A percentile compares a stretch with the other conserved stretches of the same genome.
Conservation (phyloP, 2,888 invertebrate species). For the Leucozona laternaria region DNA sequence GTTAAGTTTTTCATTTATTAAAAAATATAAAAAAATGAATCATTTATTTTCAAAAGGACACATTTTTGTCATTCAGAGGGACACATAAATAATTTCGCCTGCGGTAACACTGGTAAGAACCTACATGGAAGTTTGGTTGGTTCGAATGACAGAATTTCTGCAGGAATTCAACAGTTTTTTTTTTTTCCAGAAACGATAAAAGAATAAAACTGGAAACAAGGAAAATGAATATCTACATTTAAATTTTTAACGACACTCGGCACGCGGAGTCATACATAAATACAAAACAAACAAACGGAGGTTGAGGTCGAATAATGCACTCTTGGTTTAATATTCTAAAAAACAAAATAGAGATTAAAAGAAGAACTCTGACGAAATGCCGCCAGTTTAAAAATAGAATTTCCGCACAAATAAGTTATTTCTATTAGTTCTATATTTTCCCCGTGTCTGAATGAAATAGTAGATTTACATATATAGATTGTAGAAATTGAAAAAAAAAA, state of each 20-base stretch:
- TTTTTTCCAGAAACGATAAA: slow-evolving; percentile 26
- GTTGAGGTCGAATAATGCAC: slow-evolving; percentile 34
- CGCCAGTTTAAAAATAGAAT: slow-evolving; percentile 49
- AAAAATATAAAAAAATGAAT: too few relatives aligned
- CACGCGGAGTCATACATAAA: not conserved
- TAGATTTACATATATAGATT: not conserved
- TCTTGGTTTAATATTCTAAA: not conserved
- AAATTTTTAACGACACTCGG: slow-evolving; percentile 10
- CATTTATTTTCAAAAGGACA: too few relatives aligned
- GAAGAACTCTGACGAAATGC: not conserved
- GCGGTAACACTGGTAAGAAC: too few relatives aligned
- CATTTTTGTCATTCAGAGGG: too few relatives aligned
- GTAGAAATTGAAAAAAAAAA: not conserved
- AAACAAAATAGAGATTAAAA: not conserved
- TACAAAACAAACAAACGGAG: slow-evolving; percentile 14
- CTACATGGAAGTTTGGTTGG: not conserved
- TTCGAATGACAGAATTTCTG: not conserved
- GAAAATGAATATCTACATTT: slow-evolving; percentile 21
- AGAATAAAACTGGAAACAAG: slow-evolving; percentile 19
- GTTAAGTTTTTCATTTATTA: too few relatives aligned
- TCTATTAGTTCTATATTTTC: not conserved
- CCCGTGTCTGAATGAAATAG: not conserved
- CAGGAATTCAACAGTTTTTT: slow-evolving; percentile 1
- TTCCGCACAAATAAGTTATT: not conserved
- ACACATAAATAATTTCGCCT: too few relatives aligned